Evolutionary conservation across 2,888 invertebrate genomes (phyloP).

Genomic region (Cheiracanthium punctorium): DNA sequence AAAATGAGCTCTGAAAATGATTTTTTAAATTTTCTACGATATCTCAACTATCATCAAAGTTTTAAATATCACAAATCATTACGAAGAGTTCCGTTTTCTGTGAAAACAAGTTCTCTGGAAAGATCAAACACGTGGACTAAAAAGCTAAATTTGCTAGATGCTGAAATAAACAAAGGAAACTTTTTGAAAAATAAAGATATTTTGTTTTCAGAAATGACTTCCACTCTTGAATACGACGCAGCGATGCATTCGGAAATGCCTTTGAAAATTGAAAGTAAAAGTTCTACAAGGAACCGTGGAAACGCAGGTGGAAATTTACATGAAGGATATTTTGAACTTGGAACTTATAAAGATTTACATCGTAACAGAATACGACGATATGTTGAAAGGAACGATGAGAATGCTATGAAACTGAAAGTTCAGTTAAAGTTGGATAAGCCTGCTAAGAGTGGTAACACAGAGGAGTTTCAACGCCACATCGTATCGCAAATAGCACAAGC

Average conservation of each 20-base stretch:
- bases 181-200: too few relatives aligned
- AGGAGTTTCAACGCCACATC: constrained; percentile 32
- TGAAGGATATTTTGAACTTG: neutral
- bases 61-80: neutral
- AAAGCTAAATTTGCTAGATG: neutral
- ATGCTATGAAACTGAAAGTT: constrained; percentile 29
- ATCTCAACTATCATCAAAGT: neutral
- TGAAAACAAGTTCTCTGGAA: neutral
- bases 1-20: neutral
- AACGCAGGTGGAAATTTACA: neutral
- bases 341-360: neutral
- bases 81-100: neutral
- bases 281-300: too few relatives aligned
- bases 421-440: constrained; percentile 32
- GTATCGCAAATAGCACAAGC: constrained; percentile 38
- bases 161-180: neutral
- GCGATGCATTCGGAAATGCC: too few relatives aligned
- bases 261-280: too few relatives aligned
- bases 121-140: neutral
- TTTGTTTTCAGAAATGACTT: neutral
- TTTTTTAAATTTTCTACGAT: neutral
- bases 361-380: constrained; percentile 2
- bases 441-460: neutral
- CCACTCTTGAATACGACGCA: neutral
- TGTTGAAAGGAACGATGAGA: neutral